Evolutionary conservation across 2,113 vertebrate genomes (phyloP), one percentile per base, ranked within the genome.

Genomic region (Micronycteris hirsuta): DNA sequence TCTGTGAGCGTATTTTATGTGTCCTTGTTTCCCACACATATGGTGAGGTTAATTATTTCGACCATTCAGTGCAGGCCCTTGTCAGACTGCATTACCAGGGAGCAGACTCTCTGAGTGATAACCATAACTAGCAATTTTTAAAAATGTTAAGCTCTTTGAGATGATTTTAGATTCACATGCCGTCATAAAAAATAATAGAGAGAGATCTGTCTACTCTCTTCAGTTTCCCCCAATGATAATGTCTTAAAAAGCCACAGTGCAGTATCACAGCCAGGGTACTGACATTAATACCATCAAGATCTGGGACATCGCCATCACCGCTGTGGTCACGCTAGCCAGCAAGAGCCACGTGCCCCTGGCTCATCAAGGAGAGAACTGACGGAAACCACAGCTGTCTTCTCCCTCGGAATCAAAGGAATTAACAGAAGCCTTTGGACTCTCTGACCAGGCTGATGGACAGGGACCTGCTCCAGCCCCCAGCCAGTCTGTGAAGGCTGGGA

Each of bases 71-170:
- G 5, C 1, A 45, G 43, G 33, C 22, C 20, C 28, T 52, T 9
- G 9, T 11, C 2, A 4, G 14, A 36, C 9, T 10, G 12, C 4
- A 33, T 43, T 5, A 13, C 17, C 0, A 31, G 22, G 28, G n/a
- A 70, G 6, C 6, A 89, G 22, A 49, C 43, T 74, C 26, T 56
- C 58, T 88, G n/a, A 67, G 47, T 58, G 43, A 68, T 22, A 58
- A 49, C 36, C 4, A 19, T n/a, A 38, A 67, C 26, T 58, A 65
- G 47, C 10, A 38, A 38, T 65, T 84, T 58, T 70, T 90, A 43
- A 2, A 70, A 71, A 2, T 56, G 58, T 71, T 54, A 22, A 41
- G 38, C n/a, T 63, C 38, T 49, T 76, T 68, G 61, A 52, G 36
- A 43, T 80, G 16, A 78, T 67, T 89, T 78, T 52, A 89, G 45